These are phyloP conservation scores for Propsilocerus akamusi DNA, from an alignment of 1,140 invertebrate genomes.

Conservation along the genomic window DNA sequence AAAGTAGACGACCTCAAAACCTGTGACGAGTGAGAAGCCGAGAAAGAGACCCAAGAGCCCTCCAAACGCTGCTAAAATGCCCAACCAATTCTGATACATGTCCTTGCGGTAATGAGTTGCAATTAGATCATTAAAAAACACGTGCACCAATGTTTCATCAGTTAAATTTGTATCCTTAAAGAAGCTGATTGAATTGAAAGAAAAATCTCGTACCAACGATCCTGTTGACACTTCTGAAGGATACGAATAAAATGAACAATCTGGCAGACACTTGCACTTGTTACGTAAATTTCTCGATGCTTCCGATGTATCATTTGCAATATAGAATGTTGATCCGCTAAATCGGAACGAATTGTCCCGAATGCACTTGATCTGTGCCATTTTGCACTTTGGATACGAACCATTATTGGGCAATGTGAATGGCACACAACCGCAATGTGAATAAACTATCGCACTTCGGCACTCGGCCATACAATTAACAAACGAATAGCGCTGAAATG, in stretches of 20 bases:
- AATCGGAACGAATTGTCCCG: conserved; percentile 15
- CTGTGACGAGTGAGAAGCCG: conserved; percentile 46
- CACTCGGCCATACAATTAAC: conserved; percentile 41
- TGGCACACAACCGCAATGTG: conserved; percentile 36
- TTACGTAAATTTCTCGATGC: neutral
- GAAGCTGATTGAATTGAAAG: conserved; percentile 21
- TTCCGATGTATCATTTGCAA: conserved; percentile 12
- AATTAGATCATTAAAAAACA: conserved; percentile 39
- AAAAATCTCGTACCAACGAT: conserved; percentile 21
- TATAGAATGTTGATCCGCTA: conserved; percentile 12
- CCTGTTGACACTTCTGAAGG: conserved; percentile 31
- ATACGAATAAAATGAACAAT: conserved; percentile 34
- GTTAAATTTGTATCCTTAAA: conserved; percentile 24
- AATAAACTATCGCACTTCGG: conserved; percentile 23
- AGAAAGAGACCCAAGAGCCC: conserved; percentile 36
- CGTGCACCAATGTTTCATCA: conserved; percentile 34
- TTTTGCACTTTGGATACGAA: conserved; percentile 9
- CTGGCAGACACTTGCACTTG: conserved; percentile 28
- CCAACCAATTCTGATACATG: conserved; percentile 34
- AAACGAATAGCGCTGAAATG: conserved; percentile 32
- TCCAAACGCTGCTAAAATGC: conserved; percentile 14
- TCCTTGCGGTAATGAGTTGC: conserved; percentile 35
- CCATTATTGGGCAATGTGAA: conserved; percentile 31
- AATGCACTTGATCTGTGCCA: conserved; percentile 14
- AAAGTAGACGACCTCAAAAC: conserved; percentile 42